These are phyloP conservation scores for Callitettix versicolor DNA, from an alignment of 1,140 invertebrate species.

Conservation along the genomic window DNA sequence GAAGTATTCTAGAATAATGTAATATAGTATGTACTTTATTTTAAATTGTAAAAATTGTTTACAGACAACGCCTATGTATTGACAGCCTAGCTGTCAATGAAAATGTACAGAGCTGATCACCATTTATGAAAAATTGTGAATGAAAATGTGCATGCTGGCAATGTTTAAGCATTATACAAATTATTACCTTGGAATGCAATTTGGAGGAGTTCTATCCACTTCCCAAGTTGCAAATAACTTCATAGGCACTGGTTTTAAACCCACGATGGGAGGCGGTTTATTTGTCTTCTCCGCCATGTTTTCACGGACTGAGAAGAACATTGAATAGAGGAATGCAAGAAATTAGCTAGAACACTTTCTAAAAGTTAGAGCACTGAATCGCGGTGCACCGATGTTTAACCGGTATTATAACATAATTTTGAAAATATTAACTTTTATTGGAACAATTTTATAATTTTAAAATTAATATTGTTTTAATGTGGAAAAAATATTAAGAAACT, in stretches of 20 bases:
- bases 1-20: no score
- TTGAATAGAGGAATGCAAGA: neutral
- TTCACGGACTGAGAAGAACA: slow-evolving; percentile 13
- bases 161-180: neutral
- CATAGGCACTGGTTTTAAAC: slow-evolving; percentile 73
- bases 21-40: no score
- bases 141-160: neutral
- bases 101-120: neutral
- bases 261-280: slow-evolving; percentile 17
- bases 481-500: no score
- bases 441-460: no score
- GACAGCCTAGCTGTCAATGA: no score
- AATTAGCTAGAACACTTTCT: neutral
- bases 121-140: neutral
- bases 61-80: no score
- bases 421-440: no score
- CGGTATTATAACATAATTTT: no score
- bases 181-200: slow-evolving; percentile 87
- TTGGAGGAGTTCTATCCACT: slow-evolving; percentile 89
- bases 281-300: slow-evolving; percentile 21
- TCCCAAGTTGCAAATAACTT: slow-evolving; percentile 96
- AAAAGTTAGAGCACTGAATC: neutral
- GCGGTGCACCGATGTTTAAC: neutral
- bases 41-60: no score
- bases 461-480: no score